Evolutionary conservation across 2,888 invertebrate genomes (phyloP), one percentile per base, ranked within the genome.

Genomic region (Nycteola revayana): DNA sequence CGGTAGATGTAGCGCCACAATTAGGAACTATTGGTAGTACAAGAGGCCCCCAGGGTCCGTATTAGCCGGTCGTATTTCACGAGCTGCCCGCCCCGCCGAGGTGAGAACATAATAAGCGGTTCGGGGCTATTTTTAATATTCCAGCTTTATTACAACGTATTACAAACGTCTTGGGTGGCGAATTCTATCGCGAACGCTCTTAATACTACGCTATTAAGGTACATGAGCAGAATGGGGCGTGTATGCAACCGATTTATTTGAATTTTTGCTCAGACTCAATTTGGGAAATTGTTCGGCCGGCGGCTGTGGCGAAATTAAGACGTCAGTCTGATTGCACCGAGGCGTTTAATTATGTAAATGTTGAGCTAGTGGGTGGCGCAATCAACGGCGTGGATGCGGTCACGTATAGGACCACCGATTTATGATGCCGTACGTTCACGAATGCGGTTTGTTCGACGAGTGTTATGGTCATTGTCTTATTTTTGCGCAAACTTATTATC

Each of bases 331-430:
- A 86, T 86, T 85, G 83, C 83, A 65, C 67, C 48, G 67, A 75
- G 85, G 85, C 79, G 86, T 86, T 87, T 87, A 84, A 88, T 88
- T 88, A 88, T 87, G 87, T 88, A 85, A 86, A 87, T 87, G 85
- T 78, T 74, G 75, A 77, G 75, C 78, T 82, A 82, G 80, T 66
- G 84, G 85, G 86, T 82, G 85, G 84, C 72, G 66, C 65, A 67
- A 70, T 72, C 70, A 73, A 60, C 66, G 67, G 73, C 75, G 63
- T 65, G 63, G 72, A 78, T 76, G 75, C 69, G 79, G 74, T 81
- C 86, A 85, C 86, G 85, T 81, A 72, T 67, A 67, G 64, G 55
- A 73, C 75, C 72, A 65, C 63, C 59, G 67, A 75, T 76, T 78
- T 81, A 78, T 74, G 66, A 70, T 74, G 75, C 54, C 58, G 64